Evolutionary conservation across 2,888 invertebrate species (phyloP).

Genomic region (Xestia sexstrigata): DNA sequence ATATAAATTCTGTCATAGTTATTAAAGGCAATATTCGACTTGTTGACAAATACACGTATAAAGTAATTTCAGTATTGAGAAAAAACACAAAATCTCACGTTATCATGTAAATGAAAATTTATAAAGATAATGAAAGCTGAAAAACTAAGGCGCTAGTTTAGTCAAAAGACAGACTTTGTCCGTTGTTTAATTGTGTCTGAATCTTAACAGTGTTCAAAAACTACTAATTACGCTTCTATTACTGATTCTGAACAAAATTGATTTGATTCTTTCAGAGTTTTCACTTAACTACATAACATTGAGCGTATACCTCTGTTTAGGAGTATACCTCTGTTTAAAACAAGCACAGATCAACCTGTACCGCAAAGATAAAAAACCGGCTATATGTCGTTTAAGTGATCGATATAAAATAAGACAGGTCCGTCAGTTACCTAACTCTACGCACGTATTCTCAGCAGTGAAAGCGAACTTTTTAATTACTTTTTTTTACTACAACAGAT

Average conservation of each 20-base stretch:
- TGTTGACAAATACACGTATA: slow-evolving; percentile 60
- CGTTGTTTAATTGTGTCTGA: background rate
- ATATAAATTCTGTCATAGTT: slow-evolving; percentile 16
- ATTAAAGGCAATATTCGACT: slow-evolving; percentile 10
- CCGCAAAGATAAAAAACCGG: slow-evolving; percentile 77
- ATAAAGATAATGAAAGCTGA: background rate
- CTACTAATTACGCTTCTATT: too few species aligned
- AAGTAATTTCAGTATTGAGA: background rate
- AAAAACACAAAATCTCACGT: background rate
- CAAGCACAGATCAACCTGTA: slow-evolving; percentile 56
- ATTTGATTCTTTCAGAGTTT: background rate
- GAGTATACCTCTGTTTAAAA: slow-evolving; percentile 49
- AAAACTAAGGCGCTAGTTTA: background rate
- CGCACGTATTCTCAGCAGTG: slow-evolving; percentile 84
- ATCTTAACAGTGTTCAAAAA: background rate
- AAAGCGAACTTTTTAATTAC: slow-evolving; percentile 89
- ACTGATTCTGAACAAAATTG: background rate
- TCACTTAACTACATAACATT: background rate
- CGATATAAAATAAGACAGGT: slow-evolving; percentile 82
- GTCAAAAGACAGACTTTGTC: background rate
- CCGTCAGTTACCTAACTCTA: slow-evolving; percentile 85
- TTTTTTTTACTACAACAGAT: slow-evolving; percentile 82
- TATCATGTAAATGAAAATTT: background rate
- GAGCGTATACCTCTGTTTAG: too few species aligned
- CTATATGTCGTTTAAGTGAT: slow-evolving; percentile 82